Conservation (phyloP, 1,140 invertebrate species). For the Eubasilissa regina region DNA sequence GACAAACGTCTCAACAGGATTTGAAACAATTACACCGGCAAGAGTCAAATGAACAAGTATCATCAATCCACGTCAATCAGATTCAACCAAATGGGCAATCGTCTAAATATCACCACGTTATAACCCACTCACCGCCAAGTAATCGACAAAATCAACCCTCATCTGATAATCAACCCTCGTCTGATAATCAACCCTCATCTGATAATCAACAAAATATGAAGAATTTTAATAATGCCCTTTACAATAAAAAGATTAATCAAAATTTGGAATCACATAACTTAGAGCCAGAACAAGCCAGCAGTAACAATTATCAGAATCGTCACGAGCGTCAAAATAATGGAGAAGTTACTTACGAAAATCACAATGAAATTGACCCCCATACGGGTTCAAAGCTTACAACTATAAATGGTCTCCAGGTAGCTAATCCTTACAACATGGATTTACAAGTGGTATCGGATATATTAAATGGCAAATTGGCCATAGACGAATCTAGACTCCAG, state of each 20-base stretch:
- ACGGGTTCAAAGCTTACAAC: slow-evolving; percentile 63
- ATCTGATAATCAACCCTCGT: too few species aligned
- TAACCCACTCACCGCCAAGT: not conserved
- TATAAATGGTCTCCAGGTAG: slow-evolving; percentile 69
- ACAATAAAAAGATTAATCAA: not conserved
- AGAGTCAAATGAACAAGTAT: slow-evolving; percentile 37
- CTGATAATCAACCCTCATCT: too few species aligned
- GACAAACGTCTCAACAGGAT: slow-evolving; percentile 38
- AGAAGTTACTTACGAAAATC: slow-evolving; percentile 62
- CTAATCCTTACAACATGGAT: slow-evolving; percentile 70
- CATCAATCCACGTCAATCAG: slow-evolving; percentile 36
- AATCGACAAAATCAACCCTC: not conserved
- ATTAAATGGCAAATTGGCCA: slow-evolving; percentile 67
- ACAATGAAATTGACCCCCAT: slow-evolving; percentile 64
- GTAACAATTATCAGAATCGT: slow-evolving; percentile 65
- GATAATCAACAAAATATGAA: not conserved
- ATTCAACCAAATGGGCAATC: slow-evolving; percentile 16
- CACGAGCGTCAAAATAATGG: slow-evolving; percentile 59
- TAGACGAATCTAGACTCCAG: slow-evolving; percentile 65
- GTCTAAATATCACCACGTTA: not conserved
- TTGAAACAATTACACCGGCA: slow-evolving; percentile 19
- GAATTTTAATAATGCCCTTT: not conserved
- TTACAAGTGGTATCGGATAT: slow-evolving; percentile 69
- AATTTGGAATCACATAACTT: not conserved
- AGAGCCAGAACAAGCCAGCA: slow-evolving; percentile 56